Evolutionary conservation across 2,113 vertebrate species (phyloP).

Genomic region (Paramisgurnus dabryanus): DNA sequence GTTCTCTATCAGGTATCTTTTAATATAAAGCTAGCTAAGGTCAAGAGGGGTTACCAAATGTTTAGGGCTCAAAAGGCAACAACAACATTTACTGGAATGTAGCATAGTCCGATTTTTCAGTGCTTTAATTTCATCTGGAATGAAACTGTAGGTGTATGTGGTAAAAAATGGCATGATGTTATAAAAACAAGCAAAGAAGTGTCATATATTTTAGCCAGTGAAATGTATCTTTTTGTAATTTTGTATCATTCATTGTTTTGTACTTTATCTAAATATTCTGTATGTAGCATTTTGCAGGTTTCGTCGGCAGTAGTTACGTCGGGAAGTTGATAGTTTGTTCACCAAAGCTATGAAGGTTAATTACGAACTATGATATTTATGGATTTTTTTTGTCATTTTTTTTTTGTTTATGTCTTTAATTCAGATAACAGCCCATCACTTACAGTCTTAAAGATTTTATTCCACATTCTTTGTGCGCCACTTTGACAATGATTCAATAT

Average conservation of each 20-base stretch:
- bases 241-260: conserved; percentile 45
- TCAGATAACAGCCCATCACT: conserved; percentile 58
- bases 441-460: conserved; percentile 64
- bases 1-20: conserved; percentile 30
- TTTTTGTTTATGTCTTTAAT: conserved; percentile 64
- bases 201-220: conserved; percentile 44
- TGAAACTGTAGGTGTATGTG: conserved; percentile 48
- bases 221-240: conserved; percentile 45
- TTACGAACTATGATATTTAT: conserved; percentile 14
- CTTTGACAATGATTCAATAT: conserved; percentile 76
- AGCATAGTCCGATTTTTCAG: conserved; percentile 37
- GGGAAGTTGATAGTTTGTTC: not conserved
- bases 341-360: conserved; percentile 24
- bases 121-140: conserved; percentile 47
- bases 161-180: conserved; percentile 71
- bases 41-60: not conserved
- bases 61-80: not conserved
- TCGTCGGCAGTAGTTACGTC: not conserved
- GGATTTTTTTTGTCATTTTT: conserved; percentile 35
- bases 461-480: conserved; percentile 65
- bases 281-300: conserved; percentile 41
- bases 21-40: conserved; percentile 4
- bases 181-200: conserved; percentile 49
- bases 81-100: conserved; percentile 15
- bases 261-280: conserved; percentile 37